Evolutionary conservation across 1,140 invertebrate species (phyloP), one percentile per base, ranked within the genome.

Genomic region (Neuroterus valhalla): DNA sequence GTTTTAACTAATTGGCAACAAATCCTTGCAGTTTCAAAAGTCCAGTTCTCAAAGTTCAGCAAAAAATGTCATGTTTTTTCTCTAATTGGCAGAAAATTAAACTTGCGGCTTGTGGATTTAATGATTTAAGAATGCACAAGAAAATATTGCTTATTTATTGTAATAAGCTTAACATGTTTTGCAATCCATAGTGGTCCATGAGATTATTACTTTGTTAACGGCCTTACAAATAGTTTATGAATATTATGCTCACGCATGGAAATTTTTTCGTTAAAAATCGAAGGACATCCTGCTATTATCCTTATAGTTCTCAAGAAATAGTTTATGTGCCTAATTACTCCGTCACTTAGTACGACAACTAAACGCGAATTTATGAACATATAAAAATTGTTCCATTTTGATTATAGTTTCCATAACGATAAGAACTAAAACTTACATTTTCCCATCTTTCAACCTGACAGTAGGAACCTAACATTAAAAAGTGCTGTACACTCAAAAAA

Each of bases 231-330:
- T 15, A 62, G 26, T n/a, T 62, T 62, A 31, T 62, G 21, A 12
- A 38, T 23, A 62, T 62, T 62, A 31, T 62, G 21, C 55, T 31
- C 55, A 62, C 31, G 55, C 26, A 62, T 62, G 21, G 55, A 12
- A 62, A 38, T 38, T 38, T 62, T 62, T 62, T 38, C 55, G 50
- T 38, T 31, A 26, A 31, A 31, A 12, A 62, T 62, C 55, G 55
- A 62, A 62, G 55, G 55, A 38, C 23, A 62, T 62, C 26, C 3
- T n/a, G n/a, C n/a, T 38, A 26, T n/a, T 38, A 31, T 31, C 23
- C 23, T 62, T 62, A 62, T 62, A 62, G 55, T 62, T 62, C 31
- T 62, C 55, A 38, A 62, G 55, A 62, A 62, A 62, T 23, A 62
- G 55, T 62, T 62, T 62, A 62, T 38, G 55, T 26, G 8, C 14